Base-by-base conservation (phyloP, 2,113 vertebrate genomes). In the Anseranas semipalmata region DNA sequence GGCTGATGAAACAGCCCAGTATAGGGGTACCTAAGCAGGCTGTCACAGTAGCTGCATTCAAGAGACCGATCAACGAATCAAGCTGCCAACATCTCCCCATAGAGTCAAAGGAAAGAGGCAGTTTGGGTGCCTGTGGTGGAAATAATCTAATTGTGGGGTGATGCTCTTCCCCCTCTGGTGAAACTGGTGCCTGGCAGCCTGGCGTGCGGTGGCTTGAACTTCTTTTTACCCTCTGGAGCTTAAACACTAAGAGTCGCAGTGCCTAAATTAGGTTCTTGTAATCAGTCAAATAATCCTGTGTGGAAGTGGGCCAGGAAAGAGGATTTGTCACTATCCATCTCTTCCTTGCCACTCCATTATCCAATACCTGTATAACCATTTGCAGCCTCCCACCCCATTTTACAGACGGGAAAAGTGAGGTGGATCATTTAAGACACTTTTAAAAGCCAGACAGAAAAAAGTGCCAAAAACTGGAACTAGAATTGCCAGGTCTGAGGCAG, bases 261-360 rank as follows among this genome's bases (percentile, higher is more conserved):
- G 41, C 68, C 94, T 94, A 97, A 95, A 95, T 95, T 93, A 95
- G 95, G 75, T 2, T 1, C 75, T 70, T 3, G 1, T 66, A 92
- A 94, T 96, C 83, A 92, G 82, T n/a, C 39, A 70, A 93, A 86
- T 95, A 96, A 97, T 93, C 92, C 95, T n/a, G 7, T 27, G 41
- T 95, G 94, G 92, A 94, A 94, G 79, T 12, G 75, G 32, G 75
- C 95, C 95, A 97, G 84, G 86, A 96, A 96, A 96, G 93, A 94
- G 91, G 84, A 96, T 96, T 87, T 95, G 87, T 75, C 81, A 72
- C 53, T 68, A 50, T 45, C 80, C 32, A 18, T 46, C 84, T 87
- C 62, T 87, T 87, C 66, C 74, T 68, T 60, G 62, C 75, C 0
- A 0, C 56, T 66, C 70, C 4, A 5, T 72, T 80, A 89, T 13